Conservation (phyloP, 2,888 invertebrate species). For the Scaptomyza reducta region DNA sequence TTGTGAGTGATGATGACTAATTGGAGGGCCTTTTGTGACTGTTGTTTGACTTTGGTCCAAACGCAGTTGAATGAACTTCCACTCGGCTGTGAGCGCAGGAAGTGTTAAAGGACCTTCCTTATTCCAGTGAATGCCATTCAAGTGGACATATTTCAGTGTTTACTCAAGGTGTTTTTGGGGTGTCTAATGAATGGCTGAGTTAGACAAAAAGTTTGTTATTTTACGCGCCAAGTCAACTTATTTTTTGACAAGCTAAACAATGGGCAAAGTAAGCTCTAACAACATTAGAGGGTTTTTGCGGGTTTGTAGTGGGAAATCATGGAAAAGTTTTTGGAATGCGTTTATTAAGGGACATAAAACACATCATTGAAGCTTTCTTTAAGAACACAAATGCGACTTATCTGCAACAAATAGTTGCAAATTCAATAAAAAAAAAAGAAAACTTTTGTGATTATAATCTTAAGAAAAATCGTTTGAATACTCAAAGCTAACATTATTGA, state of each 20-base stretch:
- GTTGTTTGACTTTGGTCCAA: constrained; percentile 38
- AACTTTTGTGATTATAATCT: not conserved
- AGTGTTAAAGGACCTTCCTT: constrained; percentile 49
- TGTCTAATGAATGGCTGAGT: constrained; percentile 29
- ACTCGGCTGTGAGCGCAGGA: constrained; percentile 23
- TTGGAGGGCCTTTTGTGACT: constrained; percentile 47
- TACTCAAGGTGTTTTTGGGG: constrained; percentile 1
- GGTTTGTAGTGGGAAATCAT: not conserved
- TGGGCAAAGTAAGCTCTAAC: not conserved
- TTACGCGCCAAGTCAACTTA: constrained; percentile 8
- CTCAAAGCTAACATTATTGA: not conserved
- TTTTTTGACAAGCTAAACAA: constrained; percentile 2
- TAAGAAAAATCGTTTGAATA: not conserved
- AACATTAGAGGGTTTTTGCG: not conserved
- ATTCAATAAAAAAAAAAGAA: not conserved
- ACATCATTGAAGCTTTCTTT: too few relatives aligned
- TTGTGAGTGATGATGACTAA: constrained; percentile 49
- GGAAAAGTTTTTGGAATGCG: too few relatives aligned
- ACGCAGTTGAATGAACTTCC: constrained; percentile 49
- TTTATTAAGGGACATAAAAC: too few relatives aligned
- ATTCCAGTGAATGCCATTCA: constrained; percentile 29
- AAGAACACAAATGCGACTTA: too few relatives aligned
- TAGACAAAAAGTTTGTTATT: constrained; percentile 28
- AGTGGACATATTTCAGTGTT: constrained; percentile 21
- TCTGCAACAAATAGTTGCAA: too few relatives aligned